Evolutionary conservation across 2,113 vertebrate genomes (phyloP), one percentile per base, ranked within the genome.

Genomic region (Hemicordylus capensis): DNA sequence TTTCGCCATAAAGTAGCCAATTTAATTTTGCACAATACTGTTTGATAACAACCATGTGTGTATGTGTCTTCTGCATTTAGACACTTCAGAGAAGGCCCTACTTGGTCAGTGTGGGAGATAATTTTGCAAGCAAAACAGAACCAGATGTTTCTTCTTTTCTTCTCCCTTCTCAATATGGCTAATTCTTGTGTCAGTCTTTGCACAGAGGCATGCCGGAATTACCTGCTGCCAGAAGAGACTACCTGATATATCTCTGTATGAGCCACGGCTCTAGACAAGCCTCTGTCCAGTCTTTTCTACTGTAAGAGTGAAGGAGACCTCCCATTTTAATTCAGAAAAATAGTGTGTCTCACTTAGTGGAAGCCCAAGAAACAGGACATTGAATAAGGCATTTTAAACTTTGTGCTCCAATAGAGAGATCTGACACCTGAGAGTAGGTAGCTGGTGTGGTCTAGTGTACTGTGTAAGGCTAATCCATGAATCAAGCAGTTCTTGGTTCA

Each of bases 21-120:
- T 96, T 96, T 96, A 95, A 96, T 96, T 96, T 96, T 95, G 95
- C 94, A 96, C 96, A 96, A 94, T 94, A 94, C 95, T 93, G 69
- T 94, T 96, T 96, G 96, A 97, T 97, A 96, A 95, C 95, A 96
- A 96, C 96, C 96, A 96, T 96, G 95, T 96, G 96, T 96, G 94
- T 61, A 69, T 92, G 91, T 87, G 94, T 96, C 94, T 95, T 96
- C 95, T 93, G 87, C 90, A 51, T 96, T 96, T 96, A 95, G 95
- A 64, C 58, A 95, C 95, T 96, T 94, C 95, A 94, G 95, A 95
- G 95, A 96, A 96, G 94, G 94, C 94, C 94, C 93, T 94, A 87
- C 95, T 94, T 94, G 96, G 95, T 95, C 96, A 95, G 93, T 96
- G 95, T 95, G 95, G 67, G 84, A 97, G 96, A 97, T 95, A 95